Evolutionary conservation across 2,888 invertebrate genomes (phyloP).

Genomic region (Acanthosoma haemorrhoidale): DNA sequence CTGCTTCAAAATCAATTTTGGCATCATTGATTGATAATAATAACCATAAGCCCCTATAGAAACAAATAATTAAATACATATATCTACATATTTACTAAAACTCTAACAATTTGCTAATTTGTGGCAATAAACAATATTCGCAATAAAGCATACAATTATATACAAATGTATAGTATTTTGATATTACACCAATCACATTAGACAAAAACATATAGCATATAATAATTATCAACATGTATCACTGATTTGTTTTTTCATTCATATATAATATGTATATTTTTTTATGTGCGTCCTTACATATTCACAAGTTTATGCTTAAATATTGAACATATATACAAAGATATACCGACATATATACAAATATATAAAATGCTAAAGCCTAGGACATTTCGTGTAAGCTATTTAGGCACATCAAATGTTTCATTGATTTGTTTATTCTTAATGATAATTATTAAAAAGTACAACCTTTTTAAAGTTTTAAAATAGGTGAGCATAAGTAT

Average conservation of each 20-base stretch:
- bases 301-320: neutral
- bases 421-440: conserved; percentile 1
- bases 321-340: neutral
- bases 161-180: neutral
- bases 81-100: too few species aligned
- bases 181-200: neutral
- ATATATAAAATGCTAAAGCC: conserved; percentile 23
- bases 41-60: too few species aligned
- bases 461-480: conserved; percentile 17
- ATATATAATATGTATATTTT: neutral
- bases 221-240: neutral
- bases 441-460: conserved; percentile 1
- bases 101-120: too few species aligned
- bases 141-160: neutral
- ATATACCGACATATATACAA: conserved; percentile 1
- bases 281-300: neutral
- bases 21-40: too few species aligned
- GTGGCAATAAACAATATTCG: too few species aligned
- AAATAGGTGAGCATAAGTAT: conserved; percentile 20
- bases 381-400: conserved; percentile 14
- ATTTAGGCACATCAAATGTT: conserved; percentile 22
- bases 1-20: too few species aligned
- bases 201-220: neutral
- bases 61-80: too few species aligned
- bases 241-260: neutral